Base-by-base conservation (phyloP, 1,140 invertebrate genomes). In the Manduca sexta region DNA sequence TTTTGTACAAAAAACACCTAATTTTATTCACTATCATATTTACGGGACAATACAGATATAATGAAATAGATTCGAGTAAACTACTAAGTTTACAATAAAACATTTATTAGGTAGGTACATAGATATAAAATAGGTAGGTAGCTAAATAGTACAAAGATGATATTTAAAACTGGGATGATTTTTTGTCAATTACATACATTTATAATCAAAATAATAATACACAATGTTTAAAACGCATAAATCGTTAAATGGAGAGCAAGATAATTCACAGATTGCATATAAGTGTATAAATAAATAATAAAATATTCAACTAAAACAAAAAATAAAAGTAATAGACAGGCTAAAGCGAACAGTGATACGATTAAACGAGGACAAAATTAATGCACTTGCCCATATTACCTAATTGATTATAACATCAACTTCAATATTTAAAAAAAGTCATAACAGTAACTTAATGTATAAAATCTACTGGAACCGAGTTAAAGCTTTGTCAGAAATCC, bases 381-480 rank as follows among this genome's bases (percentile, higher is more conserved):
- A 83, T 85, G 82, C 82, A 85, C 82, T 80, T 74, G 74, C 82
- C 82, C 82, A 75, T 74, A 79, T 69, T 70, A 78, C 66, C 73
- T 80, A 77, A 85, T 82, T 80, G 75, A 78, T 83, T 81, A 81
- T 69, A 83, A 85, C 79, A 85, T 71, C 77, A 85, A 84, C 81
- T 78, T 85, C 60, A 77, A 83, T 83, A 82, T 69, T 74, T 79
- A 70, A 82, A 79, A n/a, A 74, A 73, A 78, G 67, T 66, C 63
- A 83, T 81, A 84, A 84, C 81, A 84, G 79, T 84, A 84, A 84
- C 81, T 84, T 80, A 84, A 81, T 78, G 75, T 65, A 78, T 77
- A 82, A 26, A 81, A 74, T 78, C 79, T 84, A 84, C 75, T 84
- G 81, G 79, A 84, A 84, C 81, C 77, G 74, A 83, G 79, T 84